These are phyloP conservation scores for Bombyx huttoni DNA, from an alignment of 2,888 invertebrate species.

Conservation along the genomic window DNA sequence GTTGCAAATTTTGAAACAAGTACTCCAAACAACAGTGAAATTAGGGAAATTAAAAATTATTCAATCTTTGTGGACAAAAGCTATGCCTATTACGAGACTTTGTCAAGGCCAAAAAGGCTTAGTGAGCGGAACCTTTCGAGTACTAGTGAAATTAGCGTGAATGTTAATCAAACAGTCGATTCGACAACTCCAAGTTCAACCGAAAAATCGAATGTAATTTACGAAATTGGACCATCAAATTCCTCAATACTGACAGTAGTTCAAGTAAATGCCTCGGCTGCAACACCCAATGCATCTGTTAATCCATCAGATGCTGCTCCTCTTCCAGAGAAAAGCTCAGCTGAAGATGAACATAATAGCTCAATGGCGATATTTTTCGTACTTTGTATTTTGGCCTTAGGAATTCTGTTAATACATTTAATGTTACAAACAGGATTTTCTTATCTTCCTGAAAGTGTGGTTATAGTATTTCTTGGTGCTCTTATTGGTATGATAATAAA, in stretches of 20 bases:
- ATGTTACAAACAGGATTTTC: slow-evolving; percentile 96
- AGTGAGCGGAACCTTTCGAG: slow-evolving; percentile 25
- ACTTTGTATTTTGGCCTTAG: slow-evolving; percentile 92
- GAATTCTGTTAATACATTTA: slow-evolving; percentile 93
- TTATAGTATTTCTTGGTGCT: slow-evolving; percentile 95
- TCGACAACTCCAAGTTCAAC: slow-evolving; percentile 26
- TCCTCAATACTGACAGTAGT: slow-evolving; percentile 37
- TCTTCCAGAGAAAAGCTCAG: slow-evolving; percentile 89
- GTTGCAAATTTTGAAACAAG: too few species aligned
- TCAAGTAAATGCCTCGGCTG: slow-evolving; percentile 42
- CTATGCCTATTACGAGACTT: slow-evolving; percentile 5
- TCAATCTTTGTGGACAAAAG: neutral
- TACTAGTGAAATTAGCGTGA: slow-evolving; percentile 36
- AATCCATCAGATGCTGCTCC: slow-evolving; percentile 82
- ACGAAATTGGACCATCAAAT: slow-evolving; percentile 45
- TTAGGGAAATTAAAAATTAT: neutral
- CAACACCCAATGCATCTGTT: slow-evolving; percentile 44
- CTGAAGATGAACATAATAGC: slow-evolving; percentile 96
- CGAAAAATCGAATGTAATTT: slow-evolving; percentile 34
- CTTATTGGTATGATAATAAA: slow-evolving; percentile 93
- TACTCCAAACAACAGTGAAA: neutral
- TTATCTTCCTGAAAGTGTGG: slow-evolving; percentile 97
- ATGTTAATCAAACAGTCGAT: slow-evolving; percentile 15
- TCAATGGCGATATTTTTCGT: slow-evolving; percentile 99
- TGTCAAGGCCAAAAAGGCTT: slow-evolving; percentile 44